phyloP scores from a whole-genome alignment of 2,888 invertebrate genomes.

The Conus canariensis region DNA sequence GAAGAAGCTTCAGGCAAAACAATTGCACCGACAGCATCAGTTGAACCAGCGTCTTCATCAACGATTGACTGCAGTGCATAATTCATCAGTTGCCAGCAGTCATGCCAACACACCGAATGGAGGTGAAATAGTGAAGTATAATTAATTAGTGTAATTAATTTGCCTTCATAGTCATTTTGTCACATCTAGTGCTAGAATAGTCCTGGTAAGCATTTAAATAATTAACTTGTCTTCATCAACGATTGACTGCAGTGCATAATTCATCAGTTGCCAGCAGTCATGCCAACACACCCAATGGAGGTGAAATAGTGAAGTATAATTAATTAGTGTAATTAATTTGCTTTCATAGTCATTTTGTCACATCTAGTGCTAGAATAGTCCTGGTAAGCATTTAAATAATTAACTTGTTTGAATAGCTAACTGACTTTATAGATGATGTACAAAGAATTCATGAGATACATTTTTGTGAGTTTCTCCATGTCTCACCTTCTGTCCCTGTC shows the following conservation, averaged over 20 bases:
- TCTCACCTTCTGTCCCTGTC: neutral
- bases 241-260: neutral
- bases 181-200: no score
- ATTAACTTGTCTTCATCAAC: no score
- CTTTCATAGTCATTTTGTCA: no score
- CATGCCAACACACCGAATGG: constrained; percentile 47
- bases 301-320: constrained; percentile 8
- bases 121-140: constrained; percentile 30
- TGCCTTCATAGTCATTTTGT: no score
- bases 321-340: no score
- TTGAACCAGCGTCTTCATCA: constrained; percentile 30
- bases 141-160: neutral
- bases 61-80: constrained; percentile 23
- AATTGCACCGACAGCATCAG: constrained; percentile 48
- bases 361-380: no score
- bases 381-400: no score
- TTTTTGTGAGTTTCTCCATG: no score
- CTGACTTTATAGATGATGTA: no score
- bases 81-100: neutral
- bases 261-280: neutral
- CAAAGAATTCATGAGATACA: no score
- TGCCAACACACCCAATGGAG: constrained; percentile 49
- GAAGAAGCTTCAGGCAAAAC: constrained; percentile 51
- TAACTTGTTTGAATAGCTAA: no score
- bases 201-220: no score